A percentile compares a stretch with the other conserved stretches of the same genome.
These are phyloP conservation scores for Anthonomus grandis DNA, from an alignment of 1,140 invertebrate genomes.

Conservation along the genomic window DNA sequence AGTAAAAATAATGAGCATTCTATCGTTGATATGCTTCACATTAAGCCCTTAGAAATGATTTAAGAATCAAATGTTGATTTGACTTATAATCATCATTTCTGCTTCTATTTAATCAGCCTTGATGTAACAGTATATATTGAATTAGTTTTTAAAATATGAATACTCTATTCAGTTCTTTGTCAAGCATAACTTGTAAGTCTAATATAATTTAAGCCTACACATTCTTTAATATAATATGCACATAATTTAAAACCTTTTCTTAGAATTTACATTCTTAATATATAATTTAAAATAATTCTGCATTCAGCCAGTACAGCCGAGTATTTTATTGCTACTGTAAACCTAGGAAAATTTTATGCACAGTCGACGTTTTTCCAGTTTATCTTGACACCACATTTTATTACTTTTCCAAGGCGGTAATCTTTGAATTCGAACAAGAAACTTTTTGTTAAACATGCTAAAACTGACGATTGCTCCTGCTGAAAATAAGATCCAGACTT, in stretches of 20 bases:
- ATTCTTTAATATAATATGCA: conserved; percentile 8
- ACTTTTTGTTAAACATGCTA: background rate
- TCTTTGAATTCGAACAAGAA: background rate
- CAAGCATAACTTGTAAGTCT: too few relatives aligned
- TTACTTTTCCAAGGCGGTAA: background rate
- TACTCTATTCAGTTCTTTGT: too few relatives aligned
- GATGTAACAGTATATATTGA: too few relatives aligned
- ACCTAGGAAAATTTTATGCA: conserved; percentile 25
- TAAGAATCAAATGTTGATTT: too few relatives aligned
- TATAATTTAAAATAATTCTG: conserved; percentile 29
- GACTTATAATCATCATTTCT: too few relatives aligned
- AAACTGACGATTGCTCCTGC: background rate
- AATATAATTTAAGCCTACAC: too few relatives aligned
- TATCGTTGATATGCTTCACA: too few relatives aligned
- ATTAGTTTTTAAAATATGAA: too few relatives aligned
- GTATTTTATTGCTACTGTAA: conserved; percentile 24
- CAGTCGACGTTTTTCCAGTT: conserved; percentile 15
- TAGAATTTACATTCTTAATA: conserved; percentile 21
- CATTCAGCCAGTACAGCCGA: conserved; percentile 22
- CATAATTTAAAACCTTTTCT: conserved; percentile 18
- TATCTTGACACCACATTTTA: conserved; percentile 17
- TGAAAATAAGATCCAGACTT: too few relatives aligned
- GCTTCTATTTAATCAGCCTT: too few relatives aligned
- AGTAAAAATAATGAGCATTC: too few relatives aligned
- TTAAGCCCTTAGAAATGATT: too few relatives aligned